A percentile compares a stretch with the other conserved stretches of the same genome.
These are phyloP conservation scores for Eriocheir sinensis DNA, from an alignment of 1,140 invertebrate genomes.

Conservation along the genomic window DNA sequence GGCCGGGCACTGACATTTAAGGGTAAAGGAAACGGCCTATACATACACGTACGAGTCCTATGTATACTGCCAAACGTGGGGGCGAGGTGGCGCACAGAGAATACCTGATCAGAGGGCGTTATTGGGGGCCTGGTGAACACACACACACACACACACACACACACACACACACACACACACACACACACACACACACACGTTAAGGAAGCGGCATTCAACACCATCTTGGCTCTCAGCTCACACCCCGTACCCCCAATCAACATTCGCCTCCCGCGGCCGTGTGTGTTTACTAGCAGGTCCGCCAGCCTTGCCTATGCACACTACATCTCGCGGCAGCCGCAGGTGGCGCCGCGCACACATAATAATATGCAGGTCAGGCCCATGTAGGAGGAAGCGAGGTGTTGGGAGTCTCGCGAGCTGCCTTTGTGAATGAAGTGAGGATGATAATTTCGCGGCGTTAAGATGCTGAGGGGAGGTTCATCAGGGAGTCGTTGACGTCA, in stretches of 20 bases:
- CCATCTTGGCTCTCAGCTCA: neutral
- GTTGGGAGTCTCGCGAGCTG: neutral
- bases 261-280: neutral
- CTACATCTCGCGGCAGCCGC: neutral
- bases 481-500: neutral
- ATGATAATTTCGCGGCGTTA: neutral
- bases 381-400: neutral
- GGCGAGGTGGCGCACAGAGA: neutral
- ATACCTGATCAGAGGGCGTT: neutral
- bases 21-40: too few species aligned
- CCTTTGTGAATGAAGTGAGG: neutral
- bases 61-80: neutral
- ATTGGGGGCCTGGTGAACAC: neutral
- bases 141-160: neutral
- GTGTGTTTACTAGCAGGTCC: neutral
- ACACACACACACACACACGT: slow-evolving; percentile 18
- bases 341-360: neutral
- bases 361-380: neutral
- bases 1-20: too few species aligned
- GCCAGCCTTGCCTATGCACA: neutral
- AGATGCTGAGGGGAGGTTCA: neutral
- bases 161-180: neutral
- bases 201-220: neutral
- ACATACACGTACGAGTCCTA: too few species aligned
- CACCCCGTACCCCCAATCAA: neutral